Percentiles rank a stretch among this genome's conserved stretches.
Conservation (phyloP, 2,888 invertebrate species). For the Pasiphila rectangulata region DNA sequence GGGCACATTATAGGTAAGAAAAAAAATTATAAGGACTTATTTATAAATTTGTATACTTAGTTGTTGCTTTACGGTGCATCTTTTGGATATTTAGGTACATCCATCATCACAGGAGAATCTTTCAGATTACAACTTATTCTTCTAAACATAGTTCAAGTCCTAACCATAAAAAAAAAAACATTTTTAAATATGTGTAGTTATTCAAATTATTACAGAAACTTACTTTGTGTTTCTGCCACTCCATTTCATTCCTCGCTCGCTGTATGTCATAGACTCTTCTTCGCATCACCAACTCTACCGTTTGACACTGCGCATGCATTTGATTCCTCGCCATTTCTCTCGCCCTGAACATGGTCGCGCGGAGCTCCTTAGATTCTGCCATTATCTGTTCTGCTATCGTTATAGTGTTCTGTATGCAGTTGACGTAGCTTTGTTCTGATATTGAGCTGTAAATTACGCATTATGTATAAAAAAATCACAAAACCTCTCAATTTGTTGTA, state of each 20-base stretch:
- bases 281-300: conserved; percentile 87
- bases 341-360: conserved; percentile 89
- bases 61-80: too few relatives aligned
- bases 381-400: conserved; percentile 90
- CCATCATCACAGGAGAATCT: too few relatives aligned
- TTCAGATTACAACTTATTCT: too few relatives aligned
- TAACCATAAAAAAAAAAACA: too few relatives aligned
- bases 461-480: too few relatives aligned
- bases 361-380: conserved; percentile 86
- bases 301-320: conserved; percentile 88
- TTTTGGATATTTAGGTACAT: too few relatives aligned
- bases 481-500: too few relatives aligned
- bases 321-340: conserved; percentile 90
- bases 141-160: too few relatives aligned
- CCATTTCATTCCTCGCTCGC: conserved; percentile 91
- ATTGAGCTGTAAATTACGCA: conserved; percentile 79
- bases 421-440: conserved; percentile 91
- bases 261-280: conserved; percentile 94
- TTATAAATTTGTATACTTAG: too few relatives aligned
- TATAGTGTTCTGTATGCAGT: conserved; percentile 89
- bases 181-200: neutral
- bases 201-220: neutral
- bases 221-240: conserved; percentile 88
- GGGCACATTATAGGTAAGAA: too few relatives aligned
- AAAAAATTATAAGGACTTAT: too few relatives aligned